Conservation (phyloP, 2,113 vertebrate species). For the Oreotrochilus melanogaster region DNA sequence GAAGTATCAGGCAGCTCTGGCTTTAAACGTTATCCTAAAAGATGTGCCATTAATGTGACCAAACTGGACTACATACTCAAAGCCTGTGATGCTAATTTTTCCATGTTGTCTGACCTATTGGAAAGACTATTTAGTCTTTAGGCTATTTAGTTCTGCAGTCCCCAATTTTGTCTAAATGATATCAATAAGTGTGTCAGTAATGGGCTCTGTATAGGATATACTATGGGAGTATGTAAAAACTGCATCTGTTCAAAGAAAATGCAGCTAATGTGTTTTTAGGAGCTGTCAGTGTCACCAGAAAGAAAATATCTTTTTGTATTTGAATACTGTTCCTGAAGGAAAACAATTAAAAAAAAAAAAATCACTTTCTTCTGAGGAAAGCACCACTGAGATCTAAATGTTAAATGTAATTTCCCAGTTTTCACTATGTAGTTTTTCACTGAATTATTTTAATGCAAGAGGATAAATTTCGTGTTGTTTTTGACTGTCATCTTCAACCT, state of each 20-base stretch:
- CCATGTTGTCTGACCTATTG: background rate
- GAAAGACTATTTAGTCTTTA: background rate
- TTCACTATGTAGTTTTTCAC: background rate
- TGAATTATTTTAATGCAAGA: background rate
- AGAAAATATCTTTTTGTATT: background rate
- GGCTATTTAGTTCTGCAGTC: background rate
- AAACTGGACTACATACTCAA: background rate
- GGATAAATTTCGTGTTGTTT: background rate
- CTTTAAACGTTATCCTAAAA: background rate
- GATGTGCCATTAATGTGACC: background rate
- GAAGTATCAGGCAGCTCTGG: background rate
- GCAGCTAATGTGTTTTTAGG: background rate
- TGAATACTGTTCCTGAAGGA: background rate
- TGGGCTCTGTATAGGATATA: background rate
- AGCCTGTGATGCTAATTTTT: background rate
- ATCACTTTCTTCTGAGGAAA: background rate
- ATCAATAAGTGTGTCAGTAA: background rate
- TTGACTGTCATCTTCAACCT: background rate
- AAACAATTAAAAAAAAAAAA: background rate
- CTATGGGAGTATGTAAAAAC: background rate
- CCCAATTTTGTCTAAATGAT: background rate
- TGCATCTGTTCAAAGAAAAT: background rate
- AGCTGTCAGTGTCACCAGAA: background rate
- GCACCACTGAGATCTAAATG: background rate
- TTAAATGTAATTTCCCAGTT: background rate